Evolutionary conservation across 2,888 invertebrate genomes (phyloP), one percentile per base, ranked within the genome.

Genomic region (Coleophora flavipennella): DNA sequence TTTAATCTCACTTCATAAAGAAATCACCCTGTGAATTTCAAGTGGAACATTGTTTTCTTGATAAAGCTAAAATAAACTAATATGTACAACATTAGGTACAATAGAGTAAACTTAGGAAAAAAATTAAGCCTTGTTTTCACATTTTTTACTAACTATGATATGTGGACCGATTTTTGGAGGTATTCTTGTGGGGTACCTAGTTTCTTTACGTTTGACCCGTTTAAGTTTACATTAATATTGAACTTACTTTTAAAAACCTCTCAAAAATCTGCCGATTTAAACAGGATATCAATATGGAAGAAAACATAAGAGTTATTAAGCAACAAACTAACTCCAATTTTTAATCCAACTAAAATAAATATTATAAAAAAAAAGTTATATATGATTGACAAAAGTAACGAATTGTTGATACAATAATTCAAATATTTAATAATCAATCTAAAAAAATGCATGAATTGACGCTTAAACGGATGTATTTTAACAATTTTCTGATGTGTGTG

Each of bases 1-100:
- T 36, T 44, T 62, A 68, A 70, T 69, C 67, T 70, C 69, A 68
- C 57, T 63, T 64, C 48, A 51, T 54, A 60, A 61, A 57, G 45
- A 52, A 62, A 60, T 59, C 62, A 67, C 65, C 67, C 65, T 67
- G 67, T 67, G 50, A 54, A 59, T 55, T 58, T 63, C 46, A 59
- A 62, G 53, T 57, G 57, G 53, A 61, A 60, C 54, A 59, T 54
- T 31, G 31, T 20, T 20, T 20, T 20, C 20, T 20, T 20, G 20
- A 20, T 20, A 20, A 20, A 20, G 3, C 20, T 20, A 20, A 20
- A 20, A 20, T 20, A 20, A 20, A 20, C 20, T 20, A 47, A 49
- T 51, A 55, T 51, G 45, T 49, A 49, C 50, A 45, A 48, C 44
- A 51, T 53, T 55, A 50, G 51, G 50, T 49, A 50, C 50, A 50